These are phyloP conservation scores for Orientallactaga sibirica DNA, from an alignment of 2,797 vertebrate species.

Conservation along the genomic window DNA sequence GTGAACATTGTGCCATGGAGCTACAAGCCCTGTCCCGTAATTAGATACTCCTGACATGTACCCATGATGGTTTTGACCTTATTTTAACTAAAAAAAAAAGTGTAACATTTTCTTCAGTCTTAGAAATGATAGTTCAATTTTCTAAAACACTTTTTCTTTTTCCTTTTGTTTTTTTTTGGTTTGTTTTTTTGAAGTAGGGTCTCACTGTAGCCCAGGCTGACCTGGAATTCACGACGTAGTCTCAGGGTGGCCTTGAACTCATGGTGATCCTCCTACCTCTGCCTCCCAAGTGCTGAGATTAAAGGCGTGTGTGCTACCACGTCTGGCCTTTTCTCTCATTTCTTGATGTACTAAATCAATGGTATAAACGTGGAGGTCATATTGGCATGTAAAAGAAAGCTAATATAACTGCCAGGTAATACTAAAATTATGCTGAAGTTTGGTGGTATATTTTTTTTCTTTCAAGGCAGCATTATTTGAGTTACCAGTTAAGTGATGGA, in stretches of 20 bases:
- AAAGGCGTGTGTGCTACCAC: too few species aligned
- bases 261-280: too few species aligned
- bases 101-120: constrained; percentile 21
- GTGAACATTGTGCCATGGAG: neutral
- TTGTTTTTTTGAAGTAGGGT: too few species aligned
- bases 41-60: neutral
- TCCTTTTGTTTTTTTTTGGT: too few species aligned
- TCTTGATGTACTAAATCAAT: constrained; percentile 49
- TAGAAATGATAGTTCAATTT: constrained; percentile 23
- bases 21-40: neutral
- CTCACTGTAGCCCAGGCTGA: too few species aligned
- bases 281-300: too few species aligned
- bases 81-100: constrained; percentile 49
- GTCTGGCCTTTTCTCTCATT: constrained; percentile 1
- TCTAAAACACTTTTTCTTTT: neutral
- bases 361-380: neutral
- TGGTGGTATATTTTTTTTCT: constrained; percentile 51
- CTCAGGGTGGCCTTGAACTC: too few species aligned
- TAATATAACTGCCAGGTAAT: neutral
- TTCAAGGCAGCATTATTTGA: constrained; percentile 39
- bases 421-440: constrained; percentile 38
- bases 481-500: constrained; percentile 39
- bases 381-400: constrained; percentile 37
- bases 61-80: constrained; percentile 41
- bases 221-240: too few species aligned